Percentiles rank a stretch among this genome's conserved stretches.
Conservation (phyloP, 2,888 invertebrate genomes). For the Endotricha flammealis region DNA sequence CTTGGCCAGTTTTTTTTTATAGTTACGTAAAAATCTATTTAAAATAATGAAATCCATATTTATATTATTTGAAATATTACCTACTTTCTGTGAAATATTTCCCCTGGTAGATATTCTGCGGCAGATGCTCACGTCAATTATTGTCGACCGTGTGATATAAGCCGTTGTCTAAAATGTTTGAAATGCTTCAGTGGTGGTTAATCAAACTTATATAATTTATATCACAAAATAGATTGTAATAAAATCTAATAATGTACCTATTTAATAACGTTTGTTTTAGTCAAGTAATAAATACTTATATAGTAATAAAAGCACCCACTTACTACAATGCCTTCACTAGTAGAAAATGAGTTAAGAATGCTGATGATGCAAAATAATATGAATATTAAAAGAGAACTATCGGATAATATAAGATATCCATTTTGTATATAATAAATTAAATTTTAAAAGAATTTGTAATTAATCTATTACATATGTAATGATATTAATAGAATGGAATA, state of each 20-base stretch:
- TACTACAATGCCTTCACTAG: constrained; percentile 37
- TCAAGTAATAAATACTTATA: neutral
- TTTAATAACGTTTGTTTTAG: neutral
- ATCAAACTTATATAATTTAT: too few relatives aligned
- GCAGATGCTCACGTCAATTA: too few relatives aligned
- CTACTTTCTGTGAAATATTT: too few relatives aligned
- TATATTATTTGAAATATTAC: too few relatives aligned
- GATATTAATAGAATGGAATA: constrained; percentile 35
- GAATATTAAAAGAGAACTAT: constrained; percentile 19
- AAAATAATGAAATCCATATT: too few relatives aligned
- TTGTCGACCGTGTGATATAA: too few relatives aligned
- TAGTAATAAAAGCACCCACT: constrained; percentile 2
- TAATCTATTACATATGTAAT: constrained; percentile 34
- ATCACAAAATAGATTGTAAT: neutral
- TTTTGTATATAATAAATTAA: constrained; percentile 36
- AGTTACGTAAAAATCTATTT: too few relatives aligned
- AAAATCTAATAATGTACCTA: neutral
- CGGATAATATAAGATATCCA: constrained; percentile 28
- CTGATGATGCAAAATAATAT: constrained; percentile 7
- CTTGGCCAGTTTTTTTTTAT: too few relatives aligned
- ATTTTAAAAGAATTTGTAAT: constrained; percentile 28
- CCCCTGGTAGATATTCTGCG: too few relatives aligned
- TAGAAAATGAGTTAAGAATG: constrained; percentile 13
- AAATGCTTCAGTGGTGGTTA: too few relatives aligned
- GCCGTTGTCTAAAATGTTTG: too few relatives aligned